Percentiles rank a stretch among this genome's conserved stretches.
Conservation (phyloP, 2,888 invertebrate genomes). For the Sarcophaga variegata region DNA sequence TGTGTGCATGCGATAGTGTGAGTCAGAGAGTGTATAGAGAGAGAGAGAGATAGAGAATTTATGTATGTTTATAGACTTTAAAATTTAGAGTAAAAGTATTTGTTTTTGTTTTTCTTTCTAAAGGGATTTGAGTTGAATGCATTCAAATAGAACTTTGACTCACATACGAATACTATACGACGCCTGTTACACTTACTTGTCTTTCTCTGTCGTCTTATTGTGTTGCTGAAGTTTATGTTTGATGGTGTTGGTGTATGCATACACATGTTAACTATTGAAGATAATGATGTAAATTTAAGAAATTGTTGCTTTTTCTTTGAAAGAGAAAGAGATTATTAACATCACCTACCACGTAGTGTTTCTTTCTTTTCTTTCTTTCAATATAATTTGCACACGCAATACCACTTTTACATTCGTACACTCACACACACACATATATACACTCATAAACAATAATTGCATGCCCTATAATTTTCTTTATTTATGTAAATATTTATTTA, state of each 20-base stretch:
- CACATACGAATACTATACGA: constrained; percentile 6
- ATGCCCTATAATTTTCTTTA: neutral
- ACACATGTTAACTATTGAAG: neutral
- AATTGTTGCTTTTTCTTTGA: constrained; percentile 9
- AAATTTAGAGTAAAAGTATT: constrained; percentile 34
- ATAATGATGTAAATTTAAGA: constrained; percentile 7
- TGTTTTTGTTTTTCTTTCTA: constrained; percentile 8
- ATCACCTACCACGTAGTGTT: constrained; percentile 60
- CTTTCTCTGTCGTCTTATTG: no score
- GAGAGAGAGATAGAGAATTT: no score
- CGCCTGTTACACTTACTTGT: no score
- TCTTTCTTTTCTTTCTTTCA: neutral
- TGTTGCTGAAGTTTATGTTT: constrained; percentile 15
- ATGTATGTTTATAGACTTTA: no score
- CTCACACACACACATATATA: constrained; percentile 34
- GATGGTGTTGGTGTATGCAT: constrained; percentile 1
- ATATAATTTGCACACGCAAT: constrained; percentile 51
- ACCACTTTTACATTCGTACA: neutral
- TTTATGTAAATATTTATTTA: neutral
- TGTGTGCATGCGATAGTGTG: neutral
- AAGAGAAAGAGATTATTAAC: constrained; percentile 50
- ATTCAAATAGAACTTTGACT: constrained; percentile 59
- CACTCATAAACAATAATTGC: neutral
- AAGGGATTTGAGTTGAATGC: constrained; percentile 65
- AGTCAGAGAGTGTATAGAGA: neutral